These are phyloP conservation scores for Eristalis arbustorum DNA, from an alignment of 2,888 invertebrate species.

Conservation along the genomic window DNA sequence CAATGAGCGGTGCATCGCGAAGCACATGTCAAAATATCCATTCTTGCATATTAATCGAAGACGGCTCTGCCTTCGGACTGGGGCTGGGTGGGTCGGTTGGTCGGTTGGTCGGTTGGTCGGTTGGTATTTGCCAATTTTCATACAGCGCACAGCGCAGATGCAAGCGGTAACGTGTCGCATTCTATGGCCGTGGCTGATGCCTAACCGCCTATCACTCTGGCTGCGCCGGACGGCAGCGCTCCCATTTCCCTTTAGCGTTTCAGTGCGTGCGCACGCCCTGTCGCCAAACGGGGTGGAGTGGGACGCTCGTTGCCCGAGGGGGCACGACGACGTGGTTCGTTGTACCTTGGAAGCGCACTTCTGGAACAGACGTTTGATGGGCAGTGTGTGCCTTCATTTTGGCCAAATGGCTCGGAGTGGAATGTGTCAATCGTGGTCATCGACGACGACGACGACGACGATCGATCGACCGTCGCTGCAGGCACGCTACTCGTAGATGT, in stretches of 20 bases:
- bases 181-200: conserved; percentile 6
- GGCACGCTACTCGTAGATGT: neutral
- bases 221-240: conserved; percentile 46
- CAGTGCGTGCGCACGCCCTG: conserved; percentile 27
- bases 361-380: conserved; percentile 42
- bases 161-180: conserved; percentile 55
- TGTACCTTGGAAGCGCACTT: conserved; percentile 62
- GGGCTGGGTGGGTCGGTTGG: conserved; percentile 51
- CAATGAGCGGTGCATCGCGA: conserved; percentile 66
- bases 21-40: conserved; percentile 69
- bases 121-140: conserved; percentile 48
- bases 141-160: conserved; percentile 42
- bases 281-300: neutral
- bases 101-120: conserved; percentile 37
- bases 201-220: conserved; percentile 21
- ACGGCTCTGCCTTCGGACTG: conserved; percentile 31
- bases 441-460: neutral
- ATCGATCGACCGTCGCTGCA: neutral
- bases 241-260: conserved; percentile 68
- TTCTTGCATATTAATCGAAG: conserved; percentile 64
- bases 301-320: neutral
- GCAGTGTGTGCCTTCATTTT: conserved; percentile 51
- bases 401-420: conserved; percentile 59
- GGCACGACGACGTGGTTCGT: conserved; percentile 30
- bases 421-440: conserved; percentile 60